Evolutionary conservation across 2,113 vertebrate species (phyloP), one percentile per base, ranked within the genome.

Genomic region (Calidris pygmaea): DNA sequence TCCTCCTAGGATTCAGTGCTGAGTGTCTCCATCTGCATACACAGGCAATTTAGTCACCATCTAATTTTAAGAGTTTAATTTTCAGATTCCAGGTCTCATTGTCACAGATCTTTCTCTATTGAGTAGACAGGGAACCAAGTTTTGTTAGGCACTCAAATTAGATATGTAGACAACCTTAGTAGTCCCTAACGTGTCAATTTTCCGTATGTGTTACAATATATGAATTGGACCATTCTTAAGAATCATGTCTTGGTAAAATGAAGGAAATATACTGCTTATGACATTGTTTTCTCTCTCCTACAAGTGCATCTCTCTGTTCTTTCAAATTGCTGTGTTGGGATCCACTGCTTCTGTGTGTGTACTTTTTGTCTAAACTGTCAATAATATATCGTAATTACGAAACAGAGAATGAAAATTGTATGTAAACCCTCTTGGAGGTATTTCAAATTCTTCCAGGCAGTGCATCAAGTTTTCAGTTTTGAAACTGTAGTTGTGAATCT

Each of bases 281-380:
- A 26, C 26, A 47, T 32, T 35, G 32, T 60, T 80, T 19, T 62
- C 20, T 68, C 56, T 62, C 32, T 71, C 18, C 43, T 62, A 22
- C 2, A 47, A 80, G 4, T 21, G 0, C 9, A 20, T 70, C 3
- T 60, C 29, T 73, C 26, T 1, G 1, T 17, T 84, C 41, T 65
- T 84, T 77, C 15, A 48, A 62, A 85, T 17, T 66, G 3, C 55
- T 77, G 11, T 50, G 7, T 22, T 70, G 60, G 11, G 24, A 74
- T 71, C 53, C 7, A 24, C 26, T 27, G 5, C 22, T 77, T 87
- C 14, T 47, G 0, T 39, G 3, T 52, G 13, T 45, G 18, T 52
- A 47, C 60, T 93, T 83, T 34, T 73, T 13, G 9, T 66, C 14
- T 70, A 67, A 95, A 74, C 52, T 73, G 12, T 56, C 72, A 88